These are phyloP conservation scores for Clinocottus analis DNA, from an alignment of 2,113 vertebrate genomes.

Conservation along the genomic window DNA sequence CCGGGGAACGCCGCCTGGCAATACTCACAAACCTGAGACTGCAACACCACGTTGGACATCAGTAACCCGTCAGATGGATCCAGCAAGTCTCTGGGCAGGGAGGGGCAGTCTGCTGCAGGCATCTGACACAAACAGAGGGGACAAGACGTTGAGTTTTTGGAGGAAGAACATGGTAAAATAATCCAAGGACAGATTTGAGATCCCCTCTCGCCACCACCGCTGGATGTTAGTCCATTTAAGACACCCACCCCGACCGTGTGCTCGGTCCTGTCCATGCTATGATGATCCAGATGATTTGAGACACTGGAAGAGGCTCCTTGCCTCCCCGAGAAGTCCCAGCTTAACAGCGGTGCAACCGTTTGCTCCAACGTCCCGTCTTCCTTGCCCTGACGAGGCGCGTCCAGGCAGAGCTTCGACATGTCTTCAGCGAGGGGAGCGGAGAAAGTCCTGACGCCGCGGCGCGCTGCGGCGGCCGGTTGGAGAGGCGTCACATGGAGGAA, in stretches of 20 bases:
- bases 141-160: slow-evolving; percentile 1
- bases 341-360: neutral
- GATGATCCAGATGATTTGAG: neutral
- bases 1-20: slow-evolving; percentile 83
- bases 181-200: neutral
- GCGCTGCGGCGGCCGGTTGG: neutral
- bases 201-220: too few species aligned
- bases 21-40: slow-evolving; percentile 84
- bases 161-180: neutral
- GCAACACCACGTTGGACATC: slow-evolving; percentile 71
- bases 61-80: slow-evolving; percentile 25
- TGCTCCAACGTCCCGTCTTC: slow-evolving; percentile 4
- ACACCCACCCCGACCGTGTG: slow-evolving; percentile 32
- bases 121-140: slow-evolving; percentile 66
- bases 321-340: neutral
- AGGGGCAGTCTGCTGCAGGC: slow-evolving; percentile 62
- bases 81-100: slow-evolving; percentile 43
- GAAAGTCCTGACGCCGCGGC: too few species aligned
- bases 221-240: neutral
- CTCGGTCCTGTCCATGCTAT: neutral
- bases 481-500: slow-evolving; percentile 19
- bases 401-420: slow-evolving; percentile 70
- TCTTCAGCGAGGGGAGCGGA: slow-evolving; percentile 59
- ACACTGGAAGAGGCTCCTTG: slow-evolving; percentile 10
- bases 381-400: slow-evolving; percentile 21